phyloP scores from a whole-genome alignment of 2,113 vertebrate genomes.

The Propithecus coquereli region DNA sequence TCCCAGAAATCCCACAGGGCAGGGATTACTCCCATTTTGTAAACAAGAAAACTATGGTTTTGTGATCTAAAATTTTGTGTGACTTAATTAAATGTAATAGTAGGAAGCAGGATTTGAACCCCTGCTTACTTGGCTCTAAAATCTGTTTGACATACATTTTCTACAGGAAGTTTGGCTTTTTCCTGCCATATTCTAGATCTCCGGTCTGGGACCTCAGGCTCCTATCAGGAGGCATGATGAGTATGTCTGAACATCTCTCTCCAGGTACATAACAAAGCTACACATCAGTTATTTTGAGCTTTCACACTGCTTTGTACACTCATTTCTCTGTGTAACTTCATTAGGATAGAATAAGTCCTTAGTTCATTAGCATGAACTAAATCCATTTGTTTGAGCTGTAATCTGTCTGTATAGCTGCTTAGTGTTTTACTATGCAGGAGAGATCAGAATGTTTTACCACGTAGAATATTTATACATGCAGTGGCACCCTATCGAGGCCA shows the following conservation, averaged over 20 bases:
- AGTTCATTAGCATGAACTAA: neutral
- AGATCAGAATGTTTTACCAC: neutral
- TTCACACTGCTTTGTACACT: neutral
- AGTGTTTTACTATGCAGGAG: neutral
- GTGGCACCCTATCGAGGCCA: neutral
- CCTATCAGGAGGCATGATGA: neutral
- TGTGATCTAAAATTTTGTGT: neutral
- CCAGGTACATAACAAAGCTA: neutral
- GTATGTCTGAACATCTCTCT: neutral
- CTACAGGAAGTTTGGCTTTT: neutral
- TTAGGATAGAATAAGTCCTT: neutral
- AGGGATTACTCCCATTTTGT: neutral
- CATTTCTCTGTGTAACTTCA: neutral
- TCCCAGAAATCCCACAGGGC: neutral
- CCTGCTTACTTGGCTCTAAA: neutral
- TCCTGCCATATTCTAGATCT: neutral
- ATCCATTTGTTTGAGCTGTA: neutral
- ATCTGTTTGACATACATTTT: neutral
- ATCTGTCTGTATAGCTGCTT: neutral
- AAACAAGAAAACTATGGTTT: neutral
- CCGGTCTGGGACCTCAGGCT: neutral
- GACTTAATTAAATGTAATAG: neutral
- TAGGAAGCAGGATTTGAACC: neutral
- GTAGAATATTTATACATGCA: neutral
- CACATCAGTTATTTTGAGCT: neutral